Percentiles rank a stretch among this genome's conserved stretches.
Evolutionary conservation across 2,113 vertebrate genomes (phyloP).

Genomic region (Dascyllus trimaculatus): DNA sequence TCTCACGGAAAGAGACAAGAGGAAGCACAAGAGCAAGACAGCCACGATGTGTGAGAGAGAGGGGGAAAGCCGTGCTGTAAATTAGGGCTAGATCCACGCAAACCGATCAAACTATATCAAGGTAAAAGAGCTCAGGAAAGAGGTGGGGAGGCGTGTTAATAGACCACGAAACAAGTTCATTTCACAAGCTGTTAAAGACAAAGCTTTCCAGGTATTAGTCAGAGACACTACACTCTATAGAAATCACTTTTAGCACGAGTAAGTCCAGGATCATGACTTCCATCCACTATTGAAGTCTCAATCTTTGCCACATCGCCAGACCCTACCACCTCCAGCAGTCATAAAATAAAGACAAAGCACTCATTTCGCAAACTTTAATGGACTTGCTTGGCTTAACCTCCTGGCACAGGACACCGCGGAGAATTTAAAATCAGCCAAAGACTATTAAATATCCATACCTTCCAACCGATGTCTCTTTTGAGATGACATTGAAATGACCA

Average conservation of each 20-base stretch:
- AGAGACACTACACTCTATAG: constrained; percentile 19
- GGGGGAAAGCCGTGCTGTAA: constrained; percentile 15
- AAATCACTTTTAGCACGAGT: constrained; percentile 40
- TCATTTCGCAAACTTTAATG: constrained; percentile 51
- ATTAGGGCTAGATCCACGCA: constrained; percentile 52
- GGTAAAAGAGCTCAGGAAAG: constrained; percentile 23
- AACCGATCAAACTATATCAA: constrained; percentile 43
- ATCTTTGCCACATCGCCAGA: constrained; percentile 35
- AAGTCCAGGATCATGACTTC: constrained; percentile 34
- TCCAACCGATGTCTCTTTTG: constrained; percentile 16
- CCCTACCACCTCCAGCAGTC: constrained; percentile 32
- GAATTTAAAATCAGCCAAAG: constrained; percentile 56
- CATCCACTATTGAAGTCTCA: constrained; percentile 39
- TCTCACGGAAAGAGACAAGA: constrained; percentile 60
- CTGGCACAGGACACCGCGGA: constrained; percentile 29
- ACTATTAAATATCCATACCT: constrained; percentile 52
- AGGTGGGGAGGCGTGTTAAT: constrained; percentile 29
- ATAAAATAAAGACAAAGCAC: constrained; percentile 61
- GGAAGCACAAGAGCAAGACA: constrained; percentile 36
- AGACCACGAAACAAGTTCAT: constrained; percentile 42
- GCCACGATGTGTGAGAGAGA: constrained; percentile 18
- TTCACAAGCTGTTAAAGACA: constrained; percentile 51
- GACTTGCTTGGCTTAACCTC: constrained; percentile 56
- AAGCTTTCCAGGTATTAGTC: constrained; percentile 35
- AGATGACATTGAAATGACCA: constrained; percentile 32